phyloP scores from a whole-genome alignment of 2,888 invertebrate genomes.

The Rhagium mordax region DNA sequence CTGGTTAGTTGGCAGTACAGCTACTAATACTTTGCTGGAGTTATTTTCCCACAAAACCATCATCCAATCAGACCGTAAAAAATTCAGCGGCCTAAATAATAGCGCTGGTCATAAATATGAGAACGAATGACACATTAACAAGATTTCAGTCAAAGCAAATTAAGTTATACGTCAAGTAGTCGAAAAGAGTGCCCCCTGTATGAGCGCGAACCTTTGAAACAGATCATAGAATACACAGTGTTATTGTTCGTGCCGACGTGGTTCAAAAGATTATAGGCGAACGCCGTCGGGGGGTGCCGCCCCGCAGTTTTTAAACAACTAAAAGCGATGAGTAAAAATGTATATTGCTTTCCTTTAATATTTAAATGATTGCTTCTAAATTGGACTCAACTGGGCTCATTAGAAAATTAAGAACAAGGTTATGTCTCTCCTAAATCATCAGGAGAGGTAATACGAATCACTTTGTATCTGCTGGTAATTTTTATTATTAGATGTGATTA shows the following conservation, averaged over 20 bases:
- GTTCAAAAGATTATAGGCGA: slow-evolving; percentile 33
- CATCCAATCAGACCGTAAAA: not conserved
- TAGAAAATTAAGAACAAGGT: slow-evolving; percentile 18
- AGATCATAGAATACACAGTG: slow-evolving; percentile 49
- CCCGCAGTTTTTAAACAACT: slow-evolving; percentile 43
- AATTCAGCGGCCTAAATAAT: slow-evolving; percentile 36
- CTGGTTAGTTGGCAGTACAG: too few species aligned
- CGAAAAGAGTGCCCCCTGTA: slow-evolving; percentile 49
- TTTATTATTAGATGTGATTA: slow-evolving; percentile 7
- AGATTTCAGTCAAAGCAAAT: slow-evolving; percentile 53
- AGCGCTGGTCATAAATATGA: slow-evolving; percentile 29
- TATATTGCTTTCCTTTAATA: slow-evolving; percentile 47
- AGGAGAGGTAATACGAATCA: slow-evolving; percentile 1
- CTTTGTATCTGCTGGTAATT: slow-evolving; percentile 1
- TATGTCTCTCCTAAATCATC: not conserved
- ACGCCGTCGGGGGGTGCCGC: slow-evolving; percentile 45
- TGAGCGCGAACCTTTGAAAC: slow-evolving; percentile 42
- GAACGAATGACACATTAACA: slow-evolving; percentile 46
- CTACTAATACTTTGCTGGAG: not conserved
- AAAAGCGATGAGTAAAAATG: slow-evolving; percentile 48
- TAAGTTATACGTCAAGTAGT: slow-evolving; percentile 58
- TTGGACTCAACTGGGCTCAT: slow-evolving; percentile 31
- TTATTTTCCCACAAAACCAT: slow-evolving; percentile 6
- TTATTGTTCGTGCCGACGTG: slow-evolving; percentile 48
- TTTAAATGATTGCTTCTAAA: slow-evolving; percentile 48